Conservation (phyloP, 2,113 vertebrate genomes). For the Caranx melampygus region DNA sequence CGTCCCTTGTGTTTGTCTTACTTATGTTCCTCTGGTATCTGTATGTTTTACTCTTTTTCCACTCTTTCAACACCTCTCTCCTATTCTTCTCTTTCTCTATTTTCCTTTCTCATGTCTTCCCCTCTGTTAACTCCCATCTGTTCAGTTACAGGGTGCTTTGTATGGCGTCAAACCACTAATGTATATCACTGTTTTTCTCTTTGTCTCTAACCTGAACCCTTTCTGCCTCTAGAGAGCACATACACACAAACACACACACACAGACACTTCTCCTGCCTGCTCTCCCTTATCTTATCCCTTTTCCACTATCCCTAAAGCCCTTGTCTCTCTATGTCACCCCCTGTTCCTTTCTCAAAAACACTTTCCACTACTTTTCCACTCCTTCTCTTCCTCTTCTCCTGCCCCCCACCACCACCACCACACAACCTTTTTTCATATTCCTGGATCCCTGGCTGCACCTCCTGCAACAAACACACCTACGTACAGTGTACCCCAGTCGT, state of each 20-base stretch:
- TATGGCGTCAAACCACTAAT: constrained; percentile 17
- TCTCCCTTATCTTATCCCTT: constrained; percentile 61
- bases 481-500: constrained; percentile 15
- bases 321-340: constrained; percentile 49
- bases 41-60: not conserved
- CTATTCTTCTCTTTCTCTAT: not conserved
- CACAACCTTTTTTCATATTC: constrained; percentile 15
- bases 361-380: constrained; percentile 52
- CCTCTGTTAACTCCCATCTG: constrained; percentile 18
- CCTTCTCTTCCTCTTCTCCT: constrained; percentile 32
- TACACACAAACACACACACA: constrained; percentile 30
- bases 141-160: constrained; percentile 33
- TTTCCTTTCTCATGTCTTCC: constrained; percentile 2
- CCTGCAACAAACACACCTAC: constrained; percentile 45
- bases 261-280: constrained; percentile 31
- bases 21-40: not conserved
- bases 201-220: constrained; percentile 18
- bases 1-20: not conserved
- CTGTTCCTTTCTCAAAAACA: constrained; percentile 43
- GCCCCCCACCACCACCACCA: too few relatives aligned
- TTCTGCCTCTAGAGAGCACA: not conserved
- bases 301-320: constrained; percentile 49
- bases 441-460: constrained; percentile 34
- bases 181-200: constrained; percentile 13
- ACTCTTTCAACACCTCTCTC: not conserved